Evolutionary conservation across 2,888 invertebrate species (phyloP).

Genomic region (Hydriomena furcata): DNA sequence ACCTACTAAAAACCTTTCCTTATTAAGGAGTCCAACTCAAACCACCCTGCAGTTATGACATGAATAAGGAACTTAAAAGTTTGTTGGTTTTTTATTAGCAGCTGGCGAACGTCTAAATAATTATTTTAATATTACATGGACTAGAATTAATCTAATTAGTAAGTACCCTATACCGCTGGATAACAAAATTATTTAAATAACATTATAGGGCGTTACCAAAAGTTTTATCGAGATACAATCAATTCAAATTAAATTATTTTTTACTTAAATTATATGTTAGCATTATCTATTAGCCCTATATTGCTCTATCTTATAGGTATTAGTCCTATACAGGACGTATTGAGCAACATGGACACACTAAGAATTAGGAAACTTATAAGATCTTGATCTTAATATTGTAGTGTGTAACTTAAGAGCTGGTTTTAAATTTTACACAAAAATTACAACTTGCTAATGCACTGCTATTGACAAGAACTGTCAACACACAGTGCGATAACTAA

Average conservation of each 20-base stretch:
- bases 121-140: conserved; percentile 80
- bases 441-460: too few species aligned
- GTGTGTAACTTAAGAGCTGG: not conserved
- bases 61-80: too few species aligned
- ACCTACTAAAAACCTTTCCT: too few species aligned
- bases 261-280: conserved; percentile 58
- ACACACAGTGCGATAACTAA: too few species aligned
- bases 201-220: conserved; percentile 64
- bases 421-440: too few species aligned
- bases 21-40: too few species aligned
- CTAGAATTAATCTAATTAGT: conserved; percentile 83
- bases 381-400: conserved; percentile 7
- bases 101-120: conserved; percentile 72
- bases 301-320: conserved; percentile 57
- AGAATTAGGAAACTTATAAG: conserved; percentile 24
- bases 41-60: too few species aligned
- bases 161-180: conserved; percentile 83
- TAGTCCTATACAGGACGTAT: conserved; percentile 63
- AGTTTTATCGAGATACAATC: conserved; percentile 59
- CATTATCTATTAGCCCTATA: conserved; percentile 59
- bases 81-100: conserved; percentile 39
- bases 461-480: too few species aligned
- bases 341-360: conserved; percentile 80
- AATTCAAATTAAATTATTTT: conserved; percentile 46
- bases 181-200: conserved; percentile 62